Base-by-base conservation (phyloP, 2,113 vertebrate species). In the Pedetes capensis region DNA sequence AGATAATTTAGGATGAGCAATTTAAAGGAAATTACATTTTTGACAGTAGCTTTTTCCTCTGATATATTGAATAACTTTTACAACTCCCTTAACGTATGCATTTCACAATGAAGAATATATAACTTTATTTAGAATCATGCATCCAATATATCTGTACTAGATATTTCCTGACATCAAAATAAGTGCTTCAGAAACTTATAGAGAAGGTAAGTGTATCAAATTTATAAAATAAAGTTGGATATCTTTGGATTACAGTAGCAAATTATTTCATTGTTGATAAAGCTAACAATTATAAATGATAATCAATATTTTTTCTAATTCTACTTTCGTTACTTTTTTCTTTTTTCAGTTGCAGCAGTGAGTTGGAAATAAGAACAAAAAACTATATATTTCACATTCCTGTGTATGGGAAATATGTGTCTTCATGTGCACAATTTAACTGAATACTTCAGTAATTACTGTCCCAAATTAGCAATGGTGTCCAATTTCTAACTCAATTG, bases 231-330 rank as follows among this genome's bases (percentile, higher is more conserved):
- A 63, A 64, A 90, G 42, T 42, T 51, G 14, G 16, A 44, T 90
- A 71, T 72, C 10, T 9, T 93, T 74, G 25, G 23, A 81, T 81
- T 96, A 57, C 7, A 80, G 39, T 59, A 90, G 27, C 25, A 66
- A 76, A 88, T 93, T 51, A 83, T 57, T 94, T 59, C 13, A 64
- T 78, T 95, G 20, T 53, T 78, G 18, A 25, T 32, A 85, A 91
- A 16, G 13, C 79, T 95, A 78, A 61, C 12, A 69, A 53, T 83
- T 82, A 39, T 53, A 71, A 74, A 6, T 57, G 82, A 82, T 66
- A 9, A 84, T 39, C 32, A 79, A 79, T 83, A 53, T 88, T 96
- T 91, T 94, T 17, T 34, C 22, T 88, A 84, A 82, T 82, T 93
- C 14, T 81, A 9, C 64, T 69, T n/a, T 51, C 51, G 53, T 82